These are phyloP conservation scores for Masticophis lateralis DNA, from an alignment of 2,797 vertebrate species.

Conservation along the genomic window DNA sequence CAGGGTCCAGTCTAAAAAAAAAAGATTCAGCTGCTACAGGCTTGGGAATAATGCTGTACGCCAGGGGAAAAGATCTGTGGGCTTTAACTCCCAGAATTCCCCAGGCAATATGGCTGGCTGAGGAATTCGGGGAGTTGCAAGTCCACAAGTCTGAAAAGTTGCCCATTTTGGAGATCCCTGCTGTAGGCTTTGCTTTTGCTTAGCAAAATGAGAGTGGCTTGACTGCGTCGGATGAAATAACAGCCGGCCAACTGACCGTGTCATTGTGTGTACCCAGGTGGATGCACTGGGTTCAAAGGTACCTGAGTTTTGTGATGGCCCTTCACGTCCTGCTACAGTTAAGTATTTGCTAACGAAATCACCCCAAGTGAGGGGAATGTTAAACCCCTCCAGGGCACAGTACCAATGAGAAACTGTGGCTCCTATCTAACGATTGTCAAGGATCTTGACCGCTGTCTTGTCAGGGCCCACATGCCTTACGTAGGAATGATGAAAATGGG, in stretches of 20 bases:
- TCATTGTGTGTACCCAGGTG: constrained; percentile 20
- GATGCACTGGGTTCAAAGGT: constrained; percentile 38
- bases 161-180: neutral
- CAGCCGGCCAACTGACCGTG: constrained; percentile 37
- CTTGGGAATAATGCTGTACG: constrained; percentile 40
- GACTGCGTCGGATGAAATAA: constrained; percentile 41
- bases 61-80: neutral
- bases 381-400: constrained; percentile 41
- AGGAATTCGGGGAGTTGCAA: neutral
- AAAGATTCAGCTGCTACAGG: neutral
- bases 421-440: constrained; percentile 38
- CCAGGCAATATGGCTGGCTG: neutral
- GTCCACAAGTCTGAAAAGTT: neutral
- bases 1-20: constrained; percentile 25
- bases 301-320: constrained; percentile 28
- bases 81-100: neutral
- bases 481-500: constrained; percentile 55
- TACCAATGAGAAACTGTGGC: constrained; percentile 46
- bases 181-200: constrained; percentile 40
- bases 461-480: constrained; percentile 51
- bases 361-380: neutral
- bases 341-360: constrained; percentile 11
- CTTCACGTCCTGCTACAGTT: neutral
- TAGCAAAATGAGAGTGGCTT: constrained; percentile 52
- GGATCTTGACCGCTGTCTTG: constrained; percentile 43